These are phyloP conservation scores for Minunthozetes semirufus DNA, from an alignment of 2,888 invertebrate genomes.

Conservation along the genomic window DNA sequence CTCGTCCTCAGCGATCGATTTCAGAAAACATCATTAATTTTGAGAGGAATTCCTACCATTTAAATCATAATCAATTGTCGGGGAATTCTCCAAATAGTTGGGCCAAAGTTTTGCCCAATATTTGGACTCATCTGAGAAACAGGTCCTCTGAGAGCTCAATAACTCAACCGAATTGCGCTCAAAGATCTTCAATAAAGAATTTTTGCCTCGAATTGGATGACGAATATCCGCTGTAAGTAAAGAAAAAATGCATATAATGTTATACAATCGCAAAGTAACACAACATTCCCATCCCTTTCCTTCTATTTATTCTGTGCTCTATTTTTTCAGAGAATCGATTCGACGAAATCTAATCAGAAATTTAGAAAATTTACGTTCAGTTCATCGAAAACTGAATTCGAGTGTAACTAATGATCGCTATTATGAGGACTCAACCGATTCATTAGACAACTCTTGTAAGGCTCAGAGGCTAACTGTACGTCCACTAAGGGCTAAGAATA, in stretches of 20 bases:
- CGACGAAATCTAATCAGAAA: background rate
- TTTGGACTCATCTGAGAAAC: background rate
- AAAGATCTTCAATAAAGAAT: conserved; percentile 1
- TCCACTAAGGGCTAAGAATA: conserved; percentile 39
- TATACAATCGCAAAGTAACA: no score
- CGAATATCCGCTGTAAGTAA: conserved; percentile 12
- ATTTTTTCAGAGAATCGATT: background rate
- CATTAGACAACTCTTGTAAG: background rate
- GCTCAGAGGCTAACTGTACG: background rate
- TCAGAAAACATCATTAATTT: background rate
- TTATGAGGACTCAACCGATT: background rate
- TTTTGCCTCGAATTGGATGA: background rate
- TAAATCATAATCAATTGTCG: background rate
- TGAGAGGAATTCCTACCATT: background rate
- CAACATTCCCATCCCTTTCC: no score
- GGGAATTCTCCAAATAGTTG: background rate
- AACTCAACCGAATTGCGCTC: conserved; percentile 6
- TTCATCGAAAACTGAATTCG: background rate
- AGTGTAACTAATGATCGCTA: background rate
- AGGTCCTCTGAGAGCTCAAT: background rate
- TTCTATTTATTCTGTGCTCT: background rate
- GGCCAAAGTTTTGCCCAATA: background rate
- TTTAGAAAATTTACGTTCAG: background rate
- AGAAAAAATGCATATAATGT: background rate
- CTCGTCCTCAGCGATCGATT: background rate